These are phyloP conservation scores for Drosophila seguyi DNA, from an alignment of 1,140 invertebrate genomes.

Conservation along the genomic window DNA sequence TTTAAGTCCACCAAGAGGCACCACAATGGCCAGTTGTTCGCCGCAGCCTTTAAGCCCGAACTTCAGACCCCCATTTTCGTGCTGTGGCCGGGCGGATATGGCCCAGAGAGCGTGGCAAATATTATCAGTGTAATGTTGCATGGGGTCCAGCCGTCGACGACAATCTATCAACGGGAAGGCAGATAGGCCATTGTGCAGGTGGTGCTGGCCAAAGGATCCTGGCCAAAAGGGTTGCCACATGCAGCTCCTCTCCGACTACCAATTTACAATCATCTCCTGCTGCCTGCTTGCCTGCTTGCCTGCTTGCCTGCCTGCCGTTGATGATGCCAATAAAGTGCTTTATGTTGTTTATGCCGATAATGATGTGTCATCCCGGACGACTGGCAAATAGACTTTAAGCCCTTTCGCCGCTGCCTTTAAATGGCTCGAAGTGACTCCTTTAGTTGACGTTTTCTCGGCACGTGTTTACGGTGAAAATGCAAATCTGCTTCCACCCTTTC, in stretches of 20 bases:
- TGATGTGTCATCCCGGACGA: constrained; percentile 62
- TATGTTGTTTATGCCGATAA: constrained; percentile 79
- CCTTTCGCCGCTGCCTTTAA: constrained; percentile 30
- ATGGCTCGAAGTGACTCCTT: constrained; percentile 24
- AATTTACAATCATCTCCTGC: constrained; percentile 52
- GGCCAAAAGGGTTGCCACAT: constrained; percentile 41
- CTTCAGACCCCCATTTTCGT: constrained; percentile 29
- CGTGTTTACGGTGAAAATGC: constrained; percentile 31
- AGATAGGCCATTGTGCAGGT: constrained; percentile 44
- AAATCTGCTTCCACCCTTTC: constrained; percentile 16
- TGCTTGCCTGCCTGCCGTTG: constrained; percentile 45
- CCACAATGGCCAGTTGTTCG: constrained; percentile 16
- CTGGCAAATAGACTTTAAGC: constrained; percentile 22
- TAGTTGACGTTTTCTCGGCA: constrained; percentile 50
- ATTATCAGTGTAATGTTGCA: constrained; percentile 74
- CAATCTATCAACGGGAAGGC: constrained; percentile 52
- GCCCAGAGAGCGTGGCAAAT: constrained; percentile 47
- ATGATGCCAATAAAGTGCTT: constrained; percentile 79
- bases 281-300: constrained; percentile 50
- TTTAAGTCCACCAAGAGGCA: constrained; percentile 20
- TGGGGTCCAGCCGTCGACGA: constrained; percentile 43
- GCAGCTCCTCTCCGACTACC: constrained; percentile 33
- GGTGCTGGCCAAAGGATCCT: constrained; percentile 27
- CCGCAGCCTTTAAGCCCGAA: constrained; percentile 33
- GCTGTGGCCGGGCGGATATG: constrained; percentile 17